phyloP scores from a whole-genome alignment of 2,797 vertebrate species.

The Periparus ater region DNA sequence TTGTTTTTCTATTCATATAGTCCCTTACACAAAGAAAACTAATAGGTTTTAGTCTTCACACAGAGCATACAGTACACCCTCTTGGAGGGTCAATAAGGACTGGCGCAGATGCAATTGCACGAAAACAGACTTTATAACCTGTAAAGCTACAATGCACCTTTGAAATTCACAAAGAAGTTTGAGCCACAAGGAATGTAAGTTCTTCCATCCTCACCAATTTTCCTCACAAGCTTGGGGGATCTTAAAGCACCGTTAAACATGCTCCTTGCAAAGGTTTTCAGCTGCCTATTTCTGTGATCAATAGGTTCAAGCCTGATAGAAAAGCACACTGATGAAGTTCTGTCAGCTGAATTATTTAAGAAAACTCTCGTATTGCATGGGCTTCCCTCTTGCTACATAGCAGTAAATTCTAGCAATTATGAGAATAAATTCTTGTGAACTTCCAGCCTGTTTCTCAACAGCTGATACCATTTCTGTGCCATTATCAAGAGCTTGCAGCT shows the following conservation, averaged over 20 bases:
- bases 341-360: background rate
- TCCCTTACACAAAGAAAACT: background rate
- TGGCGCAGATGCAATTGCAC: background rate
- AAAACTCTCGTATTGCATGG: background rate
- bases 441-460: constrained; percentile 8
- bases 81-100: background rate
- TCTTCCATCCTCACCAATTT: background rate
- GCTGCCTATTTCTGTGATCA: background rate
- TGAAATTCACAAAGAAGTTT: background rate
- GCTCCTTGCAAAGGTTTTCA: background rate
- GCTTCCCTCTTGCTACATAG: background rate
- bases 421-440: constrained; percentile 20
- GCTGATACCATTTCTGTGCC: constrained; percentile 31
- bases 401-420: background rate
- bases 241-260: background rate
- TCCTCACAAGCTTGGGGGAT: background rate
- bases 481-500: constrained; percentile 60
- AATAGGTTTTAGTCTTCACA: background rate
- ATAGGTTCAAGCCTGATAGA: background rate
- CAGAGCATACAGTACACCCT: background rate
- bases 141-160: background rate
- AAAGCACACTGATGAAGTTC: background rate
- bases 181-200: background rate
- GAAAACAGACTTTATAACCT: background rate
- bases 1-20: background rate